These are phyloP conservation scores for Thomomys bottae DNA, from an alignment of 2,113 vertebrate species.

Conservation along the genomic window DNA sequence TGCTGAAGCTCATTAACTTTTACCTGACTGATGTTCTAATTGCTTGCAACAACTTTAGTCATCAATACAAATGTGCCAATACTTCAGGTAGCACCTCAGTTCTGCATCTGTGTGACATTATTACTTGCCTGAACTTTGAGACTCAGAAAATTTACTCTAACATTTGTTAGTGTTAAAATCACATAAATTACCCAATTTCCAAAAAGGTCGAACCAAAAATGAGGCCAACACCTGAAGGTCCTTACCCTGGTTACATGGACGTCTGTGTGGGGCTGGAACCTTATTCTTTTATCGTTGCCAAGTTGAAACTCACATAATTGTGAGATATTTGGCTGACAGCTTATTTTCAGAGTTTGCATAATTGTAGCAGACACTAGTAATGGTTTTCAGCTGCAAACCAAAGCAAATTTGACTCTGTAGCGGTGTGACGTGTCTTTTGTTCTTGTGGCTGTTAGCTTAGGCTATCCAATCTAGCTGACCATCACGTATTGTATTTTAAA, in stretches of 20 bases:
- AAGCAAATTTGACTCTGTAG: constrained; percentile 13
- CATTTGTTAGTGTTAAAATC: constrained; percentile 41
- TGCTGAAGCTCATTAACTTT: constrained; percentile 46
- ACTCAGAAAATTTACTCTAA: constrained; percentile 49
- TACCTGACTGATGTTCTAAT: constrained; percentile 47
- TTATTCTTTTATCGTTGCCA: constrained; percentile 33
- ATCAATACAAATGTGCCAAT: constrained; percentile 37
- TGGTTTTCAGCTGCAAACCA: constrained; percentile 71
- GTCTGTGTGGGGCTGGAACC: constrained; percentile 25
- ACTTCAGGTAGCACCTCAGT: constrained; percentile 46
- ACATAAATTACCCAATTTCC: constrained; percentile 4
- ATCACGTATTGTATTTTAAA: neutral
- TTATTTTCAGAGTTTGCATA: constrained; percentile 14
- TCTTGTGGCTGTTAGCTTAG: constrained; percentile 1
- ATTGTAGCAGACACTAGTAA: constrained; percentile 36
- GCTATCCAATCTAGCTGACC: neutral
- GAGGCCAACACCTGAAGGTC: constrained; percentile 33
- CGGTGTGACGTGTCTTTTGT: neutral
- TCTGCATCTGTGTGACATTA: constrained; percentile 14
- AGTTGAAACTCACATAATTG: constrained; percentile 50
- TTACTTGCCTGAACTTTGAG: constrained; percentile 48
- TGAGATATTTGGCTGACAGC: constrained; percentile 35
- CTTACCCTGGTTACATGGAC: neutral
- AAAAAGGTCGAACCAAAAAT: constrained; percentile 37
- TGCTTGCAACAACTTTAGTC: constrained; percentile 49